These are phyloP conservation scores for Eristalinus sepulchralis DNA, from an alignment of 2,888 invertebrate species.

Conservation along the genomic window DNA sequence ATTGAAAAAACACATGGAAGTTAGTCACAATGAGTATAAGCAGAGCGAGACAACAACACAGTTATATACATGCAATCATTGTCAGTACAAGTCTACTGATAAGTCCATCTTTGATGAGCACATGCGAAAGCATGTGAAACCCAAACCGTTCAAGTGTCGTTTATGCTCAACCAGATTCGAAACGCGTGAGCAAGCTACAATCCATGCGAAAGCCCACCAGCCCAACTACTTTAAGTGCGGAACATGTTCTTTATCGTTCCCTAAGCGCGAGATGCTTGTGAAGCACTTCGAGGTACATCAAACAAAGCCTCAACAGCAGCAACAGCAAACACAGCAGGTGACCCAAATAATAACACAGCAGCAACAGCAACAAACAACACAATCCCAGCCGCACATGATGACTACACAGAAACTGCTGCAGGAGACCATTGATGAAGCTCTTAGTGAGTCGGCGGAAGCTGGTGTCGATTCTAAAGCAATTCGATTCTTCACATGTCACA, in stretches of 20 bases:
- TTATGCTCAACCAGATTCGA: constrained; percentile 81
- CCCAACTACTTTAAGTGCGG: constrained; percentile 81
- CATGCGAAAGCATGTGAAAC: constrained; percentile 79
- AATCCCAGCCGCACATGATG: constrained; percentile 74
- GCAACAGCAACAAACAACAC: constrained; percentile 56
- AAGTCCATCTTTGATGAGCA: constrained; percentile 80
- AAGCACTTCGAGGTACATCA: constrained; percentile 81
- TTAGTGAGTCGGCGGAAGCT: constrained; percentile 78
- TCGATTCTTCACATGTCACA: constrained; percentile 81
- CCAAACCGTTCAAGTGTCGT: constrained; percentile 81
- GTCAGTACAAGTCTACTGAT: constrained; percentile 80
- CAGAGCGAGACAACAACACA: constrained; percentile 75
- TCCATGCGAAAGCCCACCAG: constrained; percentile 81
- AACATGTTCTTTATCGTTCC: constrained; percentile 80
- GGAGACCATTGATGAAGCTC: constrained; percentile 81
- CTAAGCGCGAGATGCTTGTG: constrained; percentile 79
- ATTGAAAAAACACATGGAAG: constrained; percentile 80
- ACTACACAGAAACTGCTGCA: constrained; percentile 80
- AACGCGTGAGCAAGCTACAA: constrained; percentile 80
- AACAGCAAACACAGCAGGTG: constrained; percentile 57
- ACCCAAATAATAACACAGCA: constrained; percentile 62
- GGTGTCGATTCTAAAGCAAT: constrained; percentile 78
- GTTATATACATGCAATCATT: constrained; percentile 79
- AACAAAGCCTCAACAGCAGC: constrained; percentile 73
- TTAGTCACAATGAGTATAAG: constrained; percentile 78